phyloP scores from a whole-genome alignment of 2,113 vertebrate species.

The Gallinago undulata region DNA sequence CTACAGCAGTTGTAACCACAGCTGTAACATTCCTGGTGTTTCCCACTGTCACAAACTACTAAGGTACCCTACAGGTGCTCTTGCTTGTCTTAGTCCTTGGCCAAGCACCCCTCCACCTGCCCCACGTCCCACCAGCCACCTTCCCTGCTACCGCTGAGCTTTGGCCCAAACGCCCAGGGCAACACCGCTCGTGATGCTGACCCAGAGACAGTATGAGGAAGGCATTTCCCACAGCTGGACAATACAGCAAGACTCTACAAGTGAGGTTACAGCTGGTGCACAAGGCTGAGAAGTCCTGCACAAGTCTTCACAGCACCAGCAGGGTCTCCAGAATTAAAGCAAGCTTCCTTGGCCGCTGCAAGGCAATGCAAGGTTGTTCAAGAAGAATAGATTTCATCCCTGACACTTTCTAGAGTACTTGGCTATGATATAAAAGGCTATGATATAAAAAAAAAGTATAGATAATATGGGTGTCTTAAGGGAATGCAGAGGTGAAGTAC shows the following conservation, averaged over 20 bases:
- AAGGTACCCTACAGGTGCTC: fast-evolving
- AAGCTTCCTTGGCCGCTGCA: neutral
- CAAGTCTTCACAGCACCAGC: neutral
- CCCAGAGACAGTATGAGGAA: fast-evolving
- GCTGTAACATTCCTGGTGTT: neutral
- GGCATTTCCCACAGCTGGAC: neutral
- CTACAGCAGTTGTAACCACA: neutral
- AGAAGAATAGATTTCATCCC: neutral
- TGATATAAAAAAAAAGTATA: neutral
- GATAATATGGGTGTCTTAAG: neutral
- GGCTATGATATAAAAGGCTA: neutral
- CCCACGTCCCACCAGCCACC: neutral
- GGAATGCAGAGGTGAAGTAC: neutral
- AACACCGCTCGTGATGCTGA: fast-evolving
- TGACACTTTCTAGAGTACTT: neutral
- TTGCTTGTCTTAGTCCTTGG: neutral
- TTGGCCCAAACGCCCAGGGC: neutral
- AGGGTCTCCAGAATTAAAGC: neutral
- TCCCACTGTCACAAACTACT: neutral
- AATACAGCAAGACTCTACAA: neutral
- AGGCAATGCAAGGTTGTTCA: neutral
- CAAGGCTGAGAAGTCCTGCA: neutral
- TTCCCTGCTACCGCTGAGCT: neutral
- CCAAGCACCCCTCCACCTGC: neutral
- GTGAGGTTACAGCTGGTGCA: neutral